A percentile compares a stretch with the other conserved stretches of the same genome.
Evolutionary conservation across 2,113 vertebrate species (phyloP).

Genomic region (Dunckerocampus dactyliophorus): DNA sequence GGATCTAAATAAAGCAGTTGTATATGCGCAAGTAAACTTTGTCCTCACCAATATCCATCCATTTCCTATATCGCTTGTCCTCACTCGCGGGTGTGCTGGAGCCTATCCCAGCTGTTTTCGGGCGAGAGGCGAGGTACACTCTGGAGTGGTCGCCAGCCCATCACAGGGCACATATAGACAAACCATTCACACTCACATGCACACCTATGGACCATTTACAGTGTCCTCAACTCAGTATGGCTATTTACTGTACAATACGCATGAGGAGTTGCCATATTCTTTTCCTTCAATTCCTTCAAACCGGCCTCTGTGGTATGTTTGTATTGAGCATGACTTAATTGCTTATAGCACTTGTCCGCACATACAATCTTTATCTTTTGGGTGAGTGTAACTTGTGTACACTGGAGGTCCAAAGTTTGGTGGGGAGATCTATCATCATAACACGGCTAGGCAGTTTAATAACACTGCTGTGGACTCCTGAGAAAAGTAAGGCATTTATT

Average conservation of each 20-base stretch:
- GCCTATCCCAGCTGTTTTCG: no score
- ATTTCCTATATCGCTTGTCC: no score
- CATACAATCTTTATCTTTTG: constrained; percentile 63
- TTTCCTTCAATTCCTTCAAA: constrained; percentile 2
- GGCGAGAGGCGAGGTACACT: no score
- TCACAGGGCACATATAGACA: no score
- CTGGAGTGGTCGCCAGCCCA: no score
- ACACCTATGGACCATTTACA: background rate
- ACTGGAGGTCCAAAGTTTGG: constrained; percentile 49
- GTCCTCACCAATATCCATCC: constrained; percentile 1
- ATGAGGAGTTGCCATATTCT: background rate
- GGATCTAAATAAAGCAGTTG: constrained; percentile 33
- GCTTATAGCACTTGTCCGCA: constrained; percentile 41
- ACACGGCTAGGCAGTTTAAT: constrained; percentile 72
- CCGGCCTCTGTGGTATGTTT: constrained; percentile 37
- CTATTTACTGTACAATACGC: background rate
- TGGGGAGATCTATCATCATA: constrained; percentile 65
- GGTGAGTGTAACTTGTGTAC: constrained; percentile 51
- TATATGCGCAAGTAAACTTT: constrained; percentile 7
- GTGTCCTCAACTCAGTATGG: constrained; percentile 2
- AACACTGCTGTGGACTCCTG: constrained; percentile 54
- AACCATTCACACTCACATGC: no score
- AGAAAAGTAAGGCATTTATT: constrained; percentile 64
- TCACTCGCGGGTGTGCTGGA: no score
- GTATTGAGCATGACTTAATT: constrained; percentile 43